phyloP scores from a whole-genome alignment of 1,140 invertebrate genomes.

The Planococcus citri region DNA sequence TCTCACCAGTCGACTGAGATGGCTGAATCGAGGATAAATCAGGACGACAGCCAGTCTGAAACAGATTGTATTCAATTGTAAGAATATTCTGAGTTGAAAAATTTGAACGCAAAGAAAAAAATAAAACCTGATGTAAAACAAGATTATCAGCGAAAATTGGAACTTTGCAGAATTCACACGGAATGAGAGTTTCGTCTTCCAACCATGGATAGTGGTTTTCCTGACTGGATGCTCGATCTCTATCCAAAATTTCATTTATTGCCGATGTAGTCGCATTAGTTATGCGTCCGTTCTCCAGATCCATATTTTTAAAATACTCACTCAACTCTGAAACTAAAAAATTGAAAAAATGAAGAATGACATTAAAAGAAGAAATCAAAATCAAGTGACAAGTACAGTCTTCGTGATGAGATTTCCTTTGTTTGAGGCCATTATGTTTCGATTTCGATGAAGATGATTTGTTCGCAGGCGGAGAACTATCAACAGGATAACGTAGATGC shows the following conservation, averaged over 20 bases:
- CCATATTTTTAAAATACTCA: slow-evolving; percentile 11
- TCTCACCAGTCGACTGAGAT: neutral
- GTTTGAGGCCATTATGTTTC: neutral
- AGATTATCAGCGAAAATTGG: slow-evolving; percentile 25
- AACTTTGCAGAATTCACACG: slow-evolving; percentile 28
- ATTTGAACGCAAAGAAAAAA: neutral
- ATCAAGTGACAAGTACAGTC: neutral
- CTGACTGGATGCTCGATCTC: neutral
- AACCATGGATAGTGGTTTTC: neutral
- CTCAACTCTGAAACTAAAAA: neutral
- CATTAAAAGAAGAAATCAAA: neutral
- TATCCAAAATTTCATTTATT: neutral
- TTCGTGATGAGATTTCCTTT: neutral
- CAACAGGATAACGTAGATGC: neutral
- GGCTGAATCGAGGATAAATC: neutral
- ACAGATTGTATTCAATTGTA: no score
- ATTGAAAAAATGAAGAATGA: neutral
- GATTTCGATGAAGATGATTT: neutral
- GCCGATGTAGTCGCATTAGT: neutral
- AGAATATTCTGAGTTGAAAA: neutral
- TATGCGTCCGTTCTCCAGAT: neutral
- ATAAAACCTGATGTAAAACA: slow-evolving; percentile 25
- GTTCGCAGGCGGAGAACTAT: neutral
- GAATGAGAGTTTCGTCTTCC: slow-evolving; percentile 12
- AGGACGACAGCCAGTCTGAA: neutral